Evolutionary conservation across 2,113 vertebrate species (phyloP), one percentile per base, ranked within the genome.

Genomic region (Nibea coibor): DNA sequence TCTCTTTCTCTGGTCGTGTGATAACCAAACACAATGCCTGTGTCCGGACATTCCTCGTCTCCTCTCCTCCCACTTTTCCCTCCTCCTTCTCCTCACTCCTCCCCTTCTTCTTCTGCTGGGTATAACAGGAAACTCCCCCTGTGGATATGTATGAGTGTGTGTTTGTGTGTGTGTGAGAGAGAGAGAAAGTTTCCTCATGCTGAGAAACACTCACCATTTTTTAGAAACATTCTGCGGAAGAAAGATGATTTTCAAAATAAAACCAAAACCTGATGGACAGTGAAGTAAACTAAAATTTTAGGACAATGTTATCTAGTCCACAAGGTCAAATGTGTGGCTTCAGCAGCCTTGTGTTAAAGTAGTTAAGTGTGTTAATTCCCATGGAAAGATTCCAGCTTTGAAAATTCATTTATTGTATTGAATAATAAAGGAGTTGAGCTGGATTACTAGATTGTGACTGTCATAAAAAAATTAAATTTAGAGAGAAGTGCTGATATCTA

Each of bases 21-120:
- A 80, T 78, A 75, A 61, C 75, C 35, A 14, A 81, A 83, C 72
- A 89, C 86, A 90, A 81, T 78, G 65, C 67, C 26, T 72, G 5
- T 2, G 66, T 65, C 81, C 0, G 2, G 84, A 82, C 90, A 91
- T 92, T 92, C 89, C 90, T 86, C 47, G 57, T 8, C 56, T 63
- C 76, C 35, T 87, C 84, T 77, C 81, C 91, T 83, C 86, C 87
- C 76, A 57, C 78, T 75, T 69, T 45, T 35, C 53, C 66, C 17
- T 80, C 70, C 17, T 69, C 72, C 77, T 72, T 51, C 51, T 75
- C 53, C 45, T 81, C 71, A 62, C 82, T 78, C 87, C 83, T 78
- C 88, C 88, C 45, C 56, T 58, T 78, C 58, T 54, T 53, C 51
- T 68, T 16, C 56, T 31, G 61, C 51, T 53, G 70, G 15, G 56